Conservation (phyloP, 2,113 vertebrate genomes). For the Gavialis gangeticus region DNA sequence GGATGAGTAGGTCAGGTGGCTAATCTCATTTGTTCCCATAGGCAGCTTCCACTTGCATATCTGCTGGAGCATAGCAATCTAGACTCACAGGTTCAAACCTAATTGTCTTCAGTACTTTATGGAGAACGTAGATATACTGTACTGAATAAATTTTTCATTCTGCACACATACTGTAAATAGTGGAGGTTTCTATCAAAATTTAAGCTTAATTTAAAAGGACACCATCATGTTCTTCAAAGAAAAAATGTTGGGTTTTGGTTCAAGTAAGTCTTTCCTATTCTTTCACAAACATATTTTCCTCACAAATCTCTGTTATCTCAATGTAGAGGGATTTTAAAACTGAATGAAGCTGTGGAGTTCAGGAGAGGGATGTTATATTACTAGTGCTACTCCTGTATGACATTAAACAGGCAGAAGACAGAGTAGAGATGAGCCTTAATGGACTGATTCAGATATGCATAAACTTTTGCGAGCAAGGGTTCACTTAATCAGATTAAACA, state of each 20-base stretch:
- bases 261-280: background rate
- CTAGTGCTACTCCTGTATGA: background rate
- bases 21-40: slow-evolving; percentile 49
- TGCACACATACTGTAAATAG: background rate
- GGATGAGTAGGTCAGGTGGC: slow-evolving; percentile 37
- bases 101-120: background rate
- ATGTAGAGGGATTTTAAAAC: background rate
- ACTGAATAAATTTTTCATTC: background rate
- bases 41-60: background rate
- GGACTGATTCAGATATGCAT: too few species aligned
- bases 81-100: background rate
- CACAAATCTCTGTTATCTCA: background rate
- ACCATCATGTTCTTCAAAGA: slow-evolving; percentile 5
- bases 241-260: slow-evolving; percentile 5
- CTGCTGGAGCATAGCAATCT: background rate
- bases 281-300: background rate
- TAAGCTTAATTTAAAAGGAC: slow-evolving; percentile 41
- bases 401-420: background rate
- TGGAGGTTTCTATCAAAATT: slow-evolving; percentile 3
- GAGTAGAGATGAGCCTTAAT: too few species aligned
- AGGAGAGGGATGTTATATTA: background rate
- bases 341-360: background rate
- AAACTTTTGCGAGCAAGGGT: too few species aligned
- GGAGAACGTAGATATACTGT: background rate
- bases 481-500: background rate